phyloP scores from a whole-genome alignment of 2,797 vertebrate genomes.

The Pipistrellus kuhlii region DNA sequence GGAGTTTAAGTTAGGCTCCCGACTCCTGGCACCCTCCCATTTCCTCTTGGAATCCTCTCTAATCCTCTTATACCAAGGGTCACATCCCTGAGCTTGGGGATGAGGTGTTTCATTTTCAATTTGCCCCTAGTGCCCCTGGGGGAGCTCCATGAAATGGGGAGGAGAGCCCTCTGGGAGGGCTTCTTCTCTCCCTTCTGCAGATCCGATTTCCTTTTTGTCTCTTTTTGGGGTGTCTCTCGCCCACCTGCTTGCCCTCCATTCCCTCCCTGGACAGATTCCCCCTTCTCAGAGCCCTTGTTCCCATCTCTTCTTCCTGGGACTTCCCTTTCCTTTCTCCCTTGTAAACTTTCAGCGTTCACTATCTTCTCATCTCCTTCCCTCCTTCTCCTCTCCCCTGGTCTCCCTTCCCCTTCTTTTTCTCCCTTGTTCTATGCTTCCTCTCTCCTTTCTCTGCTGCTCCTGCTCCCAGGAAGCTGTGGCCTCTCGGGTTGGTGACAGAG shows the following conservation, averaged over 20 bases:
- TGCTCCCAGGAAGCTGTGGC: background rate
- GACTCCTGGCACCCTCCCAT: slow-evolving; percentile 64
- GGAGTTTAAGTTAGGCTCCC: slow-evolving; percentile 47
- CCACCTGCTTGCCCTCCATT: background rate
- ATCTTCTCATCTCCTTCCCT: background rate
- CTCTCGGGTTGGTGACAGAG: background rate
- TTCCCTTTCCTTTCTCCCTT: background rate
- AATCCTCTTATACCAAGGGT: slow-evolving; percentile 83
- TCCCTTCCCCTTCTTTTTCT: background rate
- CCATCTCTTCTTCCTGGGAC: background rate
- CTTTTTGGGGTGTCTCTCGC: background rate
- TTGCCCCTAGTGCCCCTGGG: slow-evolving; percentile 63
- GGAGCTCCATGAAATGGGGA: slow-evolving; percentile 43
- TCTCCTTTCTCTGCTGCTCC: background rate
- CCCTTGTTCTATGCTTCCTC: background rate
- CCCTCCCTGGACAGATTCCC: background rate
- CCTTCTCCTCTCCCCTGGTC: background rate
- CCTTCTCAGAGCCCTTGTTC: background rate
- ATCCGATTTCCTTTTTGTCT: slow-evolving; percentile 1
- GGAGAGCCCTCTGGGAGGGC: slow-evolving; percentile 48
- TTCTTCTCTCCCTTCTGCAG: background rate
- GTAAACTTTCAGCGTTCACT: background rate
- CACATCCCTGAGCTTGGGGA: slow-evolving; percentile 73
- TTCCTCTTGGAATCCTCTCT: slow-evolving; percentile 79
- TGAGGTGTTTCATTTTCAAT: slow-evolving; percentile 83